Percentiles rank a stretch among this genome's conserved stretches.
Conservation (phyloP, 2,797 vertebrate genomes). For the Platyrinchus mystaceus region DNA sequence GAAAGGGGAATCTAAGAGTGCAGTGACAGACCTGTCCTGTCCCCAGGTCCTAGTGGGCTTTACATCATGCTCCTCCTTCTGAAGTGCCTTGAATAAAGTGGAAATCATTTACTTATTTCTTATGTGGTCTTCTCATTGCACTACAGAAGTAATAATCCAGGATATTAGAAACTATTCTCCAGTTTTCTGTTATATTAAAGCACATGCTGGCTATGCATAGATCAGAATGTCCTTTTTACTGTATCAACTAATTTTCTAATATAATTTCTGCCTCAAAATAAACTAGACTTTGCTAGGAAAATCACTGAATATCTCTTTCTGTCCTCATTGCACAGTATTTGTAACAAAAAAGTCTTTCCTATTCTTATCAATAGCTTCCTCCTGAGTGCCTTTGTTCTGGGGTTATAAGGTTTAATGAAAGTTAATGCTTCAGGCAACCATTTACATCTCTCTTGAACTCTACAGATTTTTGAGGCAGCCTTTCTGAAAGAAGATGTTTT, state of each 20-base stretch:
- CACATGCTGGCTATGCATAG: not conserved
- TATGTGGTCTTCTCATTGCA: not conserved
- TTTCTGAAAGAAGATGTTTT: not conserved
- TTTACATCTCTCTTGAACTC: not conserved
- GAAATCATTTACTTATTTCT: not conserved
- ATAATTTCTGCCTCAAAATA: not conserved
- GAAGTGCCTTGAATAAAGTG: not conserved
- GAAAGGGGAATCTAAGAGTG: not conserved
- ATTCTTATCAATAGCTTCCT: not conserved
- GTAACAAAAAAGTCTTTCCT: not conserved
- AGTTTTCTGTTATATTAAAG: not conserved
- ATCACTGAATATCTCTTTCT: not conserved
- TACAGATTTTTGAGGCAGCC: not conserved
- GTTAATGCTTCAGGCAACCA: not conserved
- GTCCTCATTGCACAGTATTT: not conserved
- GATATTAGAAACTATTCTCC: not conserved
- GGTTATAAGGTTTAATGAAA: constrained; percentile 17
- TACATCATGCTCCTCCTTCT: not conserved
- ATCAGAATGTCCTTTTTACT: not conserved
- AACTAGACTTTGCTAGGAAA: not conserved
- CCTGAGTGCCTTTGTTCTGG: not conserved
- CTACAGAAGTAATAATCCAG: not conserved
- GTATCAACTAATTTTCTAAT: not conserved
- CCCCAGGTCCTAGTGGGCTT: not conserved
- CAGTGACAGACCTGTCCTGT: too few relatives aligned